Evolutionary conservation across 2,113 vertebrate species (phyloP), one percentile per base, ranked within the genome.

Genomic region (Scomber colias): DNA sequence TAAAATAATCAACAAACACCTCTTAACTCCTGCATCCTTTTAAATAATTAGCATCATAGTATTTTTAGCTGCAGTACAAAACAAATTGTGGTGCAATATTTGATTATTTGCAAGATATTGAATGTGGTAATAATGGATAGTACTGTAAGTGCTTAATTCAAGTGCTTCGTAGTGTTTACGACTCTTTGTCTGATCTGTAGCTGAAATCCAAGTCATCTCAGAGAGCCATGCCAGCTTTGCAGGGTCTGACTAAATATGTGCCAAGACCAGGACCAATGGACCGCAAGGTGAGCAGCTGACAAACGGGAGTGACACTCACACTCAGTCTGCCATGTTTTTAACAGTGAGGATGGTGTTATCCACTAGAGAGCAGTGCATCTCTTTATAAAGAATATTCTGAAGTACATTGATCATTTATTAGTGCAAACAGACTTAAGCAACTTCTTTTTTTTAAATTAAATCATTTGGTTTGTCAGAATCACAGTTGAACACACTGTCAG

Each of bases 241-340:
- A 89, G 80, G 48, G 72, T 77, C 63, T 92, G 31, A 93, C 87
- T 16, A 93, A 92, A 72, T 92, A 72, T 45, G 84, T 90, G 8
- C 89, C 89, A 0, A 70, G 79, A 64, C 69, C 77, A 50, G 86
- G 87, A 54, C 67, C 77, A 9, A 92, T 92, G 90, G 86, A 82
- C 9, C 80, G 80, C 59, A 88, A 86, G 82, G 89, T 90, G 62
- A 87, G 80, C 31, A 1, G 2, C 21, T 31, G 35, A 62, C n/a
- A 11, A 15, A 48, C 13, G 8, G 11, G 46, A n/a, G 31, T 10
- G 21, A 11, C 3, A 13, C 16, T 24, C 30, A 4, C 44, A 2
- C 48, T 30, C 12, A 0, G 3, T 21, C 35, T 46, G 35, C 17
- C 0, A 5, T 40, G 16, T 21, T 35, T 59, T 30, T 44, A 30